Conservation (phyloP, 2,797 vertebrate genomes). For the Parauchenoglanis punctatus region DNA sequence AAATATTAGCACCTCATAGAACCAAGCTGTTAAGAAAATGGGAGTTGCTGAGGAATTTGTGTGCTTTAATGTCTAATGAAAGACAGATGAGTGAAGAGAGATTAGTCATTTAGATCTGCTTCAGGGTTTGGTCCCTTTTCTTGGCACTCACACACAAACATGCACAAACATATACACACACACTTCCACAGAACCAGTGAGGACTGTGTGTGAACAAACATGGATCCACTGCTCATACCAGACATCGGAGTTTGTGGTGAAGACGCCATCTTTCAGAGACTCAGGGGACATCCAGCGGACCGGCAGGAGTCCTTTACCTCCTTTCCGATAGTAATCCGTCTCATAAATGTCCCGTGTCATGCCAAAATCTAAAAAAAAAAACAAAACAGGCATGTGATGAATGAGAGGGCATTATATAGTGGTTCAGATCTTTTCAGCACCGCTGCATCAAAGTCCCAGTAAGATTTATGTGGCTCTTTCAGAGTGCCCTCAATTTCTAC, state of each 20-base stretch:
- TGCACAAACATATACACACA: conserved; percentile 31
- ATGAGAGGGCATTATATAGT: conserved; percentile 54
- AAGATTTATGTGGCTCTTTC: conserved; percentile 55
- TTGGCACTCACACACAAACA: conserved; percentile 15
- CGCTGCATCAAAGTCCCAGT: conserved; percentile 54
- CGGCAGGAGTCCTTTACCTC: conserved; percentile 95
- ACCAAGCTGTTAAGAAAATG: conserved; percentile 27
- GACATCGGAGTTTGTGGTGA: conserved; percentile 98
- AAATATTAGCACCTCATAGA: conserved; percentile 21
- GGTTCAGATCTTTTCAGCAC: conserved; percentile 58
- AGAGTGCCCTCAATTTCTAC: conserved; percentile 52
- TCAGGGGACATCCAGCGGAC: conserved; percentile 99
- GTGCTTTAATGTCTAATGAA: conserved; percentile 29
- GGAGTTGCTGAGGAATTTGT: not conserved
- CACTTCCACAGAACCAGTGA: conserved; percentile 40
- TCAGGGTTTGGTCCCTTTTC: not conserved
- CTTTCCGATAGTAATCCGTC: conserved; percentile 98
- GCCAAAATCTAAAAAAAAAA: conserved; percentile 86
- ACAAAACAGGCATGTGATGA: conserved; percentile 57
- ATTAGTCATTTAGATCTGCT: conserved; percentile 8
- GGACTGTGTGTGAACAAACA: conserved; percentile 11
- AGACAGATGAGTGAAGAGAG: conserved; percentile 25
- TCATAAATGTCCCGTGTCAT: conserved; percentile 99
- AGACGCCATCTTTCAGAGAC: conserved; percentile 96
- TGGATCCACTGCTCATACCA: conserved; percentile 80